Base-by-base conservation (phyloP, 2,113 vertebrate genomes). In the Taxidea taxus region DNA sequence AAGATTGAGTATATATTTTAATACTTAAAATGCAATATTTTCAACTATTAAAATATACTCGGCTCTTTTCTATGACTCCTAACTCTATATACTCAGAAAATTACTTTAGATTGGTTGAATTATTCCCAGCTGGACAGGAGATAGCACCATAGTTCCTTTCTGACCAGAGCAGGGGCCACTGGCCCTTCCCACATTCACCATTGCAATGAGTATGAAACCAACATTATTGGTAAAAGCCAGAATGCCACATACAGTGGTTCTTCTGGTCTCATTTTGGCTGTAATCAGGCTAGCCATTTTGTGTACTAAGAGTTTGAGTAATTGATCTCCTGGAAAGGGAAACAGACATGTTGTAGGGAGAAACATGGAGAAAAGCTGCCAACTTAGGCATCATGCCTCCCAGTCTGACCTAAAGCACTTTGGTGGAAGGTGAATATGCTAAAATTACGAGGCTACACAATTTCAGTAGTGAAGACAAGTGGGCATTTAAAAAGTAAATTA, bases 91-190 rank as follows among this genome's bases (percentile, higher is more conserved):
- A 39, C 44, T 72, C 39, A 62, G 74, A 78, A 82, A 77, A 68
- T 74, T 60, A 87, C 37, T 95, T 94, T 78, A 39, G 25, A 54
- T 86, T 90, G 18, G 37, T 87, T 94, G 47, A 95, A 87, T 88
- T 78, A 90, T 54, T 96, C 95, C 42, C 92, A 51, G 6, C 23
- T 91, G 51, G 21, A 9, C 3, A 80, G 27, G 37, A n/a, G 3
- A 31, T 34, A 58, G 34, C 29, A 16, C 54, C 23, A 7, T 64
- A 82, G 54, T 5, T 87, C 6, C 39, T 60, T 62, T 83, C 29
- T 47, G 75, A 49, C n/a, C 9, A 56, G 25, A 74, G 42, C 29
- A 89, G 23, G 20, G 11, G 56, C 2, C 7, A 4, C 20, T 47
- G 39, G 12, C 15, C 5, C 14, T 77, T 82, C 31, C 23, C 25